Conservation (phyloP, 1,140 invertebrate species). For the Paraescarpia echinospica region DNA sequence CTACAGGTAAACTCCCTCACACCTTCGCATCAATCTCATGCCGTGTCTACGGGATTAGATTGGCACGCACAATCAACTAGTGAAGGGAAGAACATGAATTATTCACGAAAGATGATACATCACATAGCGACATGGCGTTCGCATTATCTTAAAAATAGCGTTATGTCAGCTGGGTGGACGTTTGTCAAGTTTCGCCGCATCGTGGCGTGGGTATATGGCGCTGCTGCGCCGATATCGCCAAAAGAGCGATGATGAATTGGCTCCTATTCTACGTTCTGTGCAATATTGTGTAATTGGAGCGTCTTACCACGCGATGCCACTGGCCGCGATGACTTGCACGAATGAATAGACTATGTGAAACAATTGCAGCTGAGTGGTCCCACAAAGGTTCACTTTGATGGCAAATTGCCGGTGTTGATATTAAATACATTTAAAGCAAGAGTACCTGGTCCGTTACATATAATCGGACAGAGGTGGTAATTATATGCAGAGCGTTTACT, state of each 20-base stretch:
- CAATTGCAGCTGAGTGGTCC: too few relatives aligned
- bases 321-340: too few relatives aligned
- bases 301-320: too few relatives aligned
- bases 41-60: not conserved
- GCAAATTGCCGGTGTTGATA: not conserved
- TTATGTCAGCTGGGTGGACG: not conserved
- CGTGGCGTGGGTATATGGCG: not conserved
- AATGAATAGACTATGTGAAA: too few relatives aligned
- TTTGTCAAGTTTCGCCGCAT: not conserved
- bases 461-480: too few relatives aligned
- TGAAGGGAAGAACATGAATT: not conserved
- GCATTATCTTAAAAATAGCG: not conserved
- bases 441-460: too few relatives aligned
- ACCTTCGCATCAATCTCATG: not conserved
- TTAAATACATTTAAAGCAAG: not conserved
- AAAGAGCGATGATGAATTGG: not conserved
- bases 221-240: not conserved
- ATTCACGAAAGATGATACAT: not conserved
- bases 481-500: too few relatives aligned
- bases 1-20: not conserved
- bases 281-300: not conserved
- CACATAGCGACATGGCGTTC: not conserved
- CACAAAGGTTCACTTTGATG: too few relatives aligned
- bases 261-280: not conserved
- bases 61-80: not conserved